Conservation (phyloP, 2,797 vertebrate species). For the Phrynocephalus forsythii region DNA sequence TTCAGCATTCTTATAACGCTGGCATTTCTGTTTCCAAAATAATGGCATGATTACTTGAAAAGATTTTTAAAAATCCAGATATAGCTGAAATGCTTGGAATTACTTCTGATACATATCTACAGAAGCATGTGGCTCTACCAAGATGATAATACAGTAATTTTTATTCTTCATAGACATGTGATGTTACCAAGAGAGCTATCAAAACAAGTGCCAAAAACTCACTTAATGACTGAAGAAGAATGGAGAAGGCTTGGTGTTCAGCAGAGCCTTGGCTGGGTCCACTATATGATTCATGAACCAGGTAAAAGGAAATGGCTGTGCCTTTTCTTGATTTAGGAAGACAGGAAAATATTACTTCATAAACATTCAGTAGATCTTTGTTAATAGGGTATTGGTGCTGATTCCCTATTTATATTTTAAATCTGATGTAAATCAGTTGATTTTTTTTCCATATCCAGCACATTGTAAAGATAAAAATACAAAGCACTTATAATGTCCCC, state of each 20-base stretch:
- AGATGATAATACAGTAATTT: neutral
- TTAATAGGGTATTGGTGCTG: neutral
- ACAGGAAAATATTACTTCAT: neutral
- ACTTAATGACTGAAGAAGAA: constrained; percentile 91
- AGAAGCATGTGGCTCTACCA: neutral
- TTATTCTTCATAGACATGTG: constrained; percentile 80
- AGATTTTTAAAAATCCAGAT: too few relatives aligned
- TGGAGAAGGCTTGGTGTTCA: constrained; percentile 90
- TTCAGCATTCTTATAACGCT: neutral
- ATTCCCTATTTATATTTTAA: neutral
- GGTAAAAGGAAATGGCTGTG: constrained; percentile 70
- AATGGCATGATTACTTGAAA: neutral
- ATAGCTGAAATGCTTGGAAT: neutral
- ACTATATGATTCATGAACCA: constrained; percentile 92
- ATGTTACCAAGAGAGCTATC: constrained; percentile 88
- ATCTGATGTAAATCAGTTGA: too few relatives aligned
- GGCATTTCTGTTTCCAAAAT: too few relatives aligned
- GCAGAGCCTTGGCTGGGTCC: constrained; percentile 90
- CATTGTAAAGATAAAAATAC: too few relatives aligned
- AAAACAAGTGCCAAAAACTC: constrained; percentile 89
- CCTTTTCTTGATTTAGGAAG: too few relatives aligned
- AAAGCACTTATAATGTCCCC: too few relatives aligned
- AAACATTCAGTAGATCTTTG: neutral
- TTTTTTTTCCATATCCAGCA: too few relatives aligned
- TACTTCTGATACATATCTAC: neutral